Conservation (phyloP, 1,140 invertebrate species). For the Macrobrachium nipponense region DNA sequence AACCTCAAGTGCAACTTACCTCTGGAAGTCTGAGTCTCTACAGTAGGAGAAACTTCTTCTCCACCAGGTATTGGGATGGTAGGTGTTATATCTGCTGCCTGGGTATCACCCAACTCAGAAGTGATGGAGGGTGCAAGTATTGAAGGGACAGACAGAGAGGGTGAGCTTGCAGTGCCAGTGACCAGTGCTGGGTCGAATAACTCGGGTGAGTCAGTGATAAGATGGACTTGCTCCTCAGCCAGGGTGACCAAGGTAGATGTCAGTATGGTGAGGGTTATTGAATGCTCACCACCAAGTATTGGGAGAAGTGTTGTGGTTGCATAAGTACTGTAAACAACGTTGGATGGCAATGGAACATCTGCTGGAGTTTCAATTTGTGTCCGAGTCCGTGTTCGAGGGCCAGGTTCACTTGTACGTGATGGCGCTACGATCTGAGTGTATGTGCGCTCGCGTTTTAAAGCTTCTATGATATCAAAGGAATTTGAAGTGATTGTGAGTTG, state of each 20-base stretch:
- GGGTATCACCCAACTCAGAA: conserved; percentile 27
- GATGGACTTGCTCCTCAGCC: conserved; percentile 58
- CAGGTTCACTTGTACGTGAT: background rate
- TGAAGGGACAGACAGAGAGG: conserved; percentile 48
- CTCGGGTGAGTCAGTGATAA: conserved; percentile 65
- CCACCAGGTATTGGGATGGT: conserved; percentile 34
- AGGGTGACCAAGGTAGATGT: conserved; percentile 66
- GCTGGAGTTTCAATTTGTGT: background rate
- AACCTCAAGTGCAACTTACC: background rate
- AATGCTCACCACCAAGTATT: conserved; percentile 65
- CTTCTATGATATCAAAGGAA: conserved; percentile 45
- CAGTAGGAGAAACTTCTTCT: conserved; percentile 26
- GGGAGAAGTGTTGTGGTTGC: conserved; percentile 65
- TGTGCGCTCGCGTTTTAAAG: conserved; percentile 40
- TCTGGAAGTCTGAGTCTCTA: background rate
- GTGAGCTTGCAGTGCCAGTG: conserved; percentile 33
- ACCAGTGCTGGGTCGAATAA: conserved; percentile 59
- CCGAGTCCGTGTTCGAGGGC: background rate
- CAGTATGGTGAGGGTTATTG: conserved; percentile 65
- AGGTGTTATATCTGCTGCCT: conserved; percentile 8
- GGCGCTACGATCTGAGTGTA: conserved; percentile 35
- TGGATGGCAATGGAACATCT: conserved; percentile 48
- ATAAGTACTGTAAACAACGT: conserved; percentile 65
- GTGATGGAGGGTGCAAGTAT: conserved; percentile 39
- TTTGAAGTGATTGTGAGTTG: conserved; percentile 27